Conservation (phyloP, 1,140 invertebrate species). For the Zaprionus ornatus region DNA sequence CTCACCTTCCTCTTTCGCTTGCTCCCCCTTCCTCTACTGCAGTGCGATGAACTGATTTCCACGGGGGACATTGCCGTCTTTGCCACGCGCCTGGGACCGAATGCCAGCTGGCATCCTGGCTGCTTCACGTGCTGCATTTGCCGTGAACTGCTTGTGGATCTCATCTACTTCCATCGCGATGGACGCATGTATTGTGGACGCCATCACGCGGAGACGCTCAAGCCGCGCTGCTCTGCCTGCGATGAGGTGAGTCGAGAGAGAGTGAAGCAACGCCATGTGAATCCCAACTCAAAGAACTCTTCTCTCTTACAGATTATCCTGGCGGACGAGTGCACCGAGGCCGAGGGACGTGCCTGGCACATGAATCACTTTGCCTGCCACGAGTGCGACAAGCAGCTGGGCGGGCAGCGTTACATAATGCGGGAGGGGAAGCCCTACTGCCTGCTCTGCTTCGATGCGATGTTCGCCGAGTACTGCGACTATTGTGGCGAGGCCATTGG, state of each 20-base stretch:
- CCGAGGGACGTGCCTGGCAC: conserved; percentile 98
- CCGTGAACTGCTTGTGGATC: conserved; percentile 96
- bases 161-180: conserved; percentile 97
- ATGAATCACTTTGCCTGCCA: conserved; percentile 99
- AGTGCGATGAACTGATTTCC: conserved; percentile 93
- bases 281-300: background rate
- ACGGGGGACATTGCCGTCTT: conserved; percentile 95
- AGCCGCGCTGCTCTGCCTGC: conserved; percentile 97
- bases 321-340: conserved; percentile 99
- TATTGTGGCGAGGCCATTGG: conserved; percentile 98
- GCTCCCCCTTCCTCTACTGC: conserved; percentile 65
- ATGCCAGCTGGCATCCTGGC: conserved; percentile 94
- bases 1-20: background rate
- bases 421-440: conserved; percentile 96
- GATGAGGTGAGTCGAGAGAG: conserved; percentile 93
- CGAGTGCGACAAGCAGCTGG: conserved; percentile 96
- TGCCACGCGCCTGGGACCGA: conserved; percentile 91
- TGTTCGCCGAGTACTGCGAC: conserved; percentile 98
- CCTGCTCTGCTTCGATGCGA: conserved; percentile 96
- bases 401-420: conserved; percentile 99
- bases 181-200: conserved; percentile 96
- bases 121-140: conserved; percentile 97
- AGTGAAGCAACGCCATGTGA: background rate
- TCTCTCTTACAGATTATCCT: conserved; percentile 92
- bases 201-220: conserved; percentile 98